Conservation (phyloP, 1,140 invertebrate genomes). For the Stenopsyche tienmushanensis region DNA sequence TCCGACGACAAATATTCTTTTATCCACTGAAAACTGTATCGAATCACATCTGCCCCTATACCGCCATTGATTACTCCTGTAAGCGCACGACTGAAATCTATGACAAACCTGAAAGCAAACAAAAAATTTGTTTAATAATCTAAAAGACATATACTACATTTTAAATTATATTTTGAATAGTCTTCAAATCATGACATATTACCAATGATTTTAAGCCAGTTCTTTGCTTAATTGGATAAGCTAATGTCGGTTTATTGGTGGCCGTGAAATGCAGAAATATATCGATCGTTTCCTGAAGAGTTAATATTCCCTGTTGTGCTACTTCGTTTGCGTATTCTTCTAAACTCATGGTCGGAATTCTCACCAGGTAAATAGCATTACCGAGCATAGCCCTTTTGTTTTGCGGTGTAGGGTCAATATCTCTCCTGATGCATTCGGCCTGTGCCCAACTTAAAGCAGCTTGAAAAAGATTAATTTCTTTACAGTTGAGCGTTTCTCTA, state of each 20-base stretch:
- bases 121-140: not conserved
- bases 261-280: constrained; percentile 90
- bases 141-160: not conserved
- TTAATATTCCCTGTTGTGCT: constrained; percentile 84
- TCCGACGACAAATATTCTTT: constrained; percentile 88
- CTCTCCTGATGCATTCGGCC: constrained; percentile 78
- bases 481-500: constrained; percentile 87
- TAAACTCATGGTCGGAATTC: constrained; percentile 86
- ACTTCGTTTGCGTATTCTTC: constrained; percentile 91
- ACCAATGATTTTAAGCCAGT: constrained; percentile 87
- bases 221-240: constrained; percentile 78
- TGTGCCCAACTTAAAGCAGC: constrained; percentile 87
- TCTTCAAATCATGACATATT: constrained; percentile 44
- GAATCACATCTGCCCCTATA: constrained; percentile 89
- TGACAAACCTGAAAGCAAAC: constrained; percentile 74
- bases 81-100: constrained; percentile 93
- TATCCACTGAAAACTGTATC: constrained; percentile 91
- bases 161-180: no score
- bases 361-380: constrained; percentile 78
- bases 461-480: constrained; percentile 86
- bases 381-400: constrained; percentile 75
- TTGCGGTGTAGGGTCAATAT: constrained; percentile 71
- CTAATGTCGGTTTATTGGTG: constrained; percentile 75
- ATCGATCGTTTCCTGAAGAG: constrained; percentile 87
- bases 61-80: constrained; percentile 93